Evolutionary conservation across 2,797 vertebrate species (phyloP), one percentile per base, ranked within the genome.

Genomic region (Eospalax fontanierii): DNA sequence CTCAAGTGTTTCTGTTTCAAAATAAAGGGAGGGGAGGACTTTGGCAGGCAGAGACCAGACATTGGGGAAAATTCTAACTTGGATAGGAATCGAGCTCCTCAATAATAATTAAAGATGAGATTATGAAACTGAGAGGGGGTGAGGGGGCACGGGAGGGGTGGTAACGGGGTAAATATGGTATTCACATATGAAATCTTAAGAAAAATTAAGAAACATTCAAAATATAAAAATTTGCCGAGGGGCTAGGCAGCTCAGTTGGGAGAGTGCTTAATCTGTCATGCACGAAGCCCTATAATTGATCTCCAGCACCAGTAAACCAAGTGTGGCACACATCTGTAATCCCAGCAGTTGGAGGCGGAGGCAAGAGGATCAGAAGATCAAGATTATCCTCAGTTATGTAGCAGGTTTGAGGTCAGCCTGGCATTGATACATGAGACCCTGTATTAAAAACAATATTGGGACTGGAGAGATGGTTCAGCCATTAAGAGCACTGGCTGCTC

Each of bases 11-110:
- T 82, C n/a, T 46, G 21, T 76, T 93, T 89, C 3, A 50, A 68
- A 73, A 66, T 73, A 26, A 90, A 93, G 73, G 15, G 15, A 46
- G 26, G 16, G 46, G 57, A 28, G 12, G 12, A 33, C 22, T 38
- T 54, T 61, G n/a, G 33, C n/a, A 75, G 73, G 75, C 2, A 15
- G 57, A 82, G 81, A 35, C 61, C 21, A 19, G 28, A 30, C 1
- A 3, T 57, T 12, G 8, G n/a, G 30, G n/a, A 43, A 59, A 4
- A 18, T 12, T 81, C 24, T 57, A 57, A 68, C 46, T 26, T 30
- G 30, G 33, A 4, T 14, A 28, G 1, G 22, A 83, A 26, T 30
- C 4, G 46, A 43, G 3, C 11, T 7, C 2, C 0, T 50, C 22
- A 33, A 46, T 46, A 46, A 46, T 46, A 46, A 46, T 46, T 46